phyloP scores from a whole-genome alignment of 2,797 vertebrate species.

The Ciconia nigra region DNA sequence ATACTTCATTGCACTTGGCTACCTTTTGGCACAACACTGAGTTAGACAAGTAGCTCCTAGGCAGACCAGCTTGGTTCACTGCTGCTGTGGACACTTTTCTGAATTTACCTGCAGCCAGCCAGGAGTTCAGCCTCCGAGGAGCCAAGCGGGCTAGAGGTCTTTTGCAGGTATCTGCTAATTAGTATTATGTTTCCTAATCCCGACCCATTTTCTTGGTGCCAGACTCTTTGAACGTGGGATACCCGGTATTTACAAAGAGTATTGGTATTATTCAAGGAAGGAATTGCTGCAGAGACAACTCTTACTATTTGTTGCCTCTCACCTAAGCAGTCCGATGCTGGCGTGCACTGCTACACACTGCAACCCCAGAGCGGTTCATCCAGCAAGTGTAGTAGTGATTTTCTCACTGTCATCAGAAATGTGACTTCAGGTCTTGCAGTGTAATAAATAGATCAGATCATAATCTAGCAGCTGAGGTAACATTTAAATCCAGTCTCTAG shows the following conservation, averaged over 20 bases:
- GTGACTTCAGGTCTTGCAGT: not conserved
- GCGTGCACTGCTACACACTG: accelerated
- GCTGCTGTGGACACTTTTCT: not conserved
- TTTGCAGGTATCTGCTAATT: not conserved
- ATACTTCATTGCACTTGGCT: not conserved
- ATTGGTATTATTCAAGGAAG: not conserved
- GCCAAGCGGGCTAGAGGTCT: not conserved
- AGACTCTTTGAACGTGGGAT: not conserved
- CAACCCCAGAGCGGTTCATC: too few species aligned
- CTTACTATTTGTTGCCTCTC: not conserved
- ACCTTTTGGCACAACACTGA: not conserved
- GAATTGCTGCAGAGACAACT: not conserved
- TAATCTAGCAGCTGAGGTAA: not conserved
- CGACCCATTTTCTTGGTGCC: not conserved
- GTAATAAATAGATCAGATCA: not conserved
- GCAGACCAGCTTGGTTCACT: not conserved
- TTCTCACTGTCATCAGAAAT: not conserved
- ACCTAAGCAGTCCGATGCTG: not conserved
- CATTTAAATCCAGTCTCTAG: not conserved
- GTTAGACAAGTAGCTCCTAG: not conserved
- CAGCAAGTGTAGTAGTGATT: accelerated
- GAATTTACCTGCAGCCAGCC: not conserved
- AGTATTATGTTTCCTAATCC: not conserved
- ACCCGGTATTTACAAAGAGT: not conserved
- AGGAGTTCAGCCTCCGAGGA: not conserved